These are phyloP conservation scores for Takifugu rubripes DNA, from an alignment of 2,797 vertebrate genomes.

Conservation along the genomic window DNA sequence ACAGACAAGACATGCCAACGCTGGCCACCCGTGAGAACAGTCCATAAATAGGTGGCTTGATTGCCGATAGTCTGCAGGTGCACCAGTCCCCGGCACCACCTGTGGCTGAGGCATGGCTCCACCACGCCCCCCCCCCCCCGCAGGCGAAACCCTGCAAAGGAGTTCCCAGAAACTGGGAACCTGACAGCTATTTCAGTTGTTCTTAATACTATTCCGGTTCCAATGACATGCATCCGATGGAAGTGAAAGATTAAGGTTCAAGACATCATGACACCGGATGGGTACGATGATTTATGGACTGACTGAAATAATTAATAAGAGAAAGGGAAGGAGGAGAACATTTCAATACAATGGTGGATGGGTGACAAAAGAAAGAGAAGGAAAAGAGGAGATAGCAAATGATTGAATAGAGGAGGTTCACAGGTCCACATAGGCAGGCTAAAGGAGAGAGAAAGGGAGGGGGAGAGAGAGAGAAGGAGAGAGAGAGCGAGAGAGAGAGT, in stretches of 20 bases:
- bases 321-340: constrained; percentile 1
- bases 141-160: no score
- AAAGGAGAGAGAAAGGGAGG: constrained; percentile 2
- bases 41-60: no score
- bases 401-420: neutral
- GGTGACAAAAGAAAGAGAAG: constrained; percentile 13
- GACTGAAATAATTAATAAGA: constrained; percentile 40
- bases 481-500: constrained; percentile 41
- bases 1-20: no score
- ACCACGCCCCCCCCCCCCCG: no score
- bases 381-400: constrained; percentile 15
- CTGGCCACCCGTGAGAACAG: no score
- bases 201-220: neutral
- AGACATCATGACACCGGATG: neutral
- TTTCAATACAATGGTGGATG: neutral
- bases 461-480: constrained; percentile 24
- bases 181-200: no score
- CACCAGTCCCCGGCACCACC: no score
- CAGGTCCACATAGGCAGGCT: no score
- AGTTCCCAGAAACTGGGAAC: no score
- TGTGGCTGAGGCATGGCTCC: no score
- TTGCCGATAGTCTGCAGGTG: no score
- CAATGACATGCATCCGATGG: constrained; percentile 1
- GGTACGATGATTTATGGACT: constrained; percentile 42
- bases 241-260: neutral